Base-by-base conservation (phyloP, 2,888 invertebrate species). In the Ceramica pisi region DNA sequence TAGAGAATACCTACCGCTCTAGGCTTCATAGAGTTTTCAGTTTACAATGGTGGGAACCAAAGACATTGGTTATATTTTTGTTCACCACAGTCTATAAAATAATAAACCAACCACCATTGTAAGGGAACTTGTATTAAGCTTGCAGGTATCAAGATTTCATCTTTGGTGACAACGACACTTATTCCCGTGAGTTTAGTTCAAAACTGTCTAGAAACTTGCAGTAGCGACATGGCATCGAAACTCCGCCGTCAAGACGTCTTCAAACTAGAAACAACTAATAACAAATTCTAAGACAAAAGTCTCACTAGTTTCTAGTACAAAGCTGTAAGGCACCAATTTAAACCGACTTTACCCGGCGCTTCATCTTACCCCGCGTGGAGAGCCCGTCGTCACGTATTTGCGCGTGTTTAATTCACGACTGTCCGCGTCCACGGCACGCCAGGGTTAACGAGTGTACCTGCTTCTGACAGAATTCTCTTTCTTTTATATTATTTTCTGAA, bases 371-470 rank as follows among this genome's bases (percentile, higher is more conserved):
- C 62, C 41, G 62, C 55, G 67, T 70, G 35, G 60, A 76, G 80
- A 76, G 66, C 65, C 61, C 61, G 77, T 76, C 75, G 75, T 81
- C 81, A 82, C 79, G 83, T 88, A 89, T 86, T 86, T 87, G 89
- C 81, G 82, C 86, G 89, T 88, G 86, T 89, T 89, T 90, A 90
- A 90, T 90, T 90, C 87, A 87, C 80, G 78, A 79, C 80, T 84
- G 85, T 82, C 82, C 83, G 76, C 38, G 78, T 82, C 78, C 71
- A 56, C 78, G 75, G 80, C 65, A 56, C 68, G 50, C 70, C 79
- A 79, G 81, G 81, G 84, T 85, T 89, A 90, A 90, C 87, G 88
- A 90, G 87, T 81, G 71, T 74, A 70, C 74, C 76, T 83, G 77
- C 73, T 66, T 60, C 67, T 80, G 80, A 78, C 81, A 75, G 68